These are phyloP conservation scores for Calliopum simillimum DNA, from an alignment of 2,888 invertebrate genomes.

Conservation along the genomic window DNA sequence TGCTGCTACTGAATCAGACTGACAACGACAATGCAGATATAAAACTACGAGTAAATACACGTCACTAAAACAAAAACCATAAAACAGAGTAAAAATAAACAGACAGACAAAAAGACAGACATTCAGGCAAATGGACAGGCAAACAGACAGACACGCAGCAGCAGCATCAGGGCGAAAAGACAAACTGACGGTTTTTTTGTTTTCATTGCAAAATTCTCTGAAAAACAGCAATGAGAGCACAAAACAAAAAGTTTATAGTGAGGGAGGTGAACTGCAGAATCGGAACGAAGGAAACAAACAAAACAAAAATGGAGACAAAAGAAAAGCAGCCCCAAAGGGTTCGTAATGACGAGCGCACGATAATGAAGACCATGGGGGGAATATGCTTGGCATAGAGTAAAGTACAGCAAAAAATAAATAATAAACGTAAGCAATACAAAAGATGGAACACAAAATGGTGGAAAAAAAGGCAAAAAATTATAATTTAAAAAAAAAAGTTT, in stretches of 20 bases:
- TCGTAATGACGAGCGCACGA: slow-evolving; percentile 1
- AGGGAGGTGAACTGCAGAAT: not conserved
- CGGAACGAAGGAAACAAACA: not conserved
- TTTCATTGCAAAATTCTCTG: too few relatives aligned
- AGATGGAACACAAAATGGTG: not conserved
- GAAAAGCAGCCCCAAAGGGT: slow-evolving; percentile 1
- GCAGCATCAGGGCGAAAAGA: not conserved
- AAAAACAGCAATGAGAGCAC: too few relatives aligned
- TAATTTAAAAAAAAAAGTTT: not conserved
- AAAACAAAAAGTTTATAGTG: too few relatives aligned
- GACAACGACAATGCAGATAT: not conserved
- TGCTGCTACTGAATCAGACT: not conserved
- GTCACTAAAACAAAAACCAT: too few relatives aligned
- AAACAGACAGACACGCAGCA: not conserved
- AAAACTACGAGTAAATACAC: too few relatives aligned
- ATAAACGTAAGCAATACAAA: not conserved
- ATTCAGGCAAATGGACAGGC: not conserved
- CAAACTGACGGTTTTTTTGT: not conserved
- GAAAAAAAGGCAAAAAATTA: not conserved
- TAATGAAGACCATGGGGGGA: slow-evolving; percentile 16
- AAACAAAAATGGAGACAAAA: not conserved
- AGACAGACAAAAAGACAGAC: slow-evolving; percentile 1
- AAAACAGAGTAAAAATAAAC: not conserved
- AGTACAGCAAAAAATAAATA: not conserved
- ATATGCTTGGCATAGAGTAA: not conserved